Evolutionary conservation across 2,113 vertebrate genomes (phyloP).

Genomic region (Xenopus laevis): DNA sequence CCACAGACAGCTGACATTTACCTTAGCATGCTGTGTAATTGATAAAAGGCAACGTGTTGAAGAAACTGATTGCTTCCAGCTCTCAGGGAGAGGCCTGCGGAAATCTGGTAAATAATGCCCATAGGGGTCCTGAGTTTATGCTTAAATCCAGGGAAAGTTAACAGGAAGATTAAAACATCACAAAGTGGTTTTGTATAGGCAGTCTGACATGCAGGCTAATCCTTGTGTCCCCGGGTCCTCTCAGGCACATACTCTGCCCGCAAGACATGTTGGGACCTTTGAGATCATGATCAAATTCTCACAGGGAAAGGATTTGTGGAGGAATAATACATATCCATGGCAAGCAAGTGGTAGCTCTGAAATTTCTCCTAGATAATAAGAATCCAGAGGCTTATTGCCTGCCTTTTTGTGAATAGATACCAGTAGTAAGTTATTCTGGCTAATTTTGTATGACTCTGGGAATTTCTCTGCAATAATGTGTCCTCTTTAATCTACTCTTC

Average conservation of each 20-base stretch:
- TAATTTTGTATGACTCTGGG: background rate
- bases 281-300: constrained; percentile 26
- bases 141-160: constrained; percentile 59
- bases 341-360: background rate
- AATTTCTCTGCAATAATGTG: constrained; percentile 10
- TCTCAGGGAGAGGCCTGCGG: background rate
- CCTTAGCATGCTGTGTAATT: no score
- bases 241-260: constrained; percentile 32
- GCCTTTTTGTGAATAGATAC: constrained; percentile 5
- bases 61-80: background rate
- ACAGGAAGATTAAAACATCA: constrained; percentile 66
- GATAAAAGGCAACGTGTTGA: background rate
- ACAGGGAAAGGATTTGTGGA: constrained; percentile 37
- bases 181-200: constrained; percentile 60
- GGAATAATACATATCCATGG: background rate
- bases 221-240: constrained; percentile 58
- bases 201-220: constrained; percentile 65
- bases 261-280: constrained; percentile 36
- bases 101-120: constrained; percentile 31
- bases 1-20: no score
- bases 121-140: constrained; percentile 48
- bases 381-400: background rate
- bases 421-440: background rate
- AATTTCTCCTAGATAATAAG: background rate
- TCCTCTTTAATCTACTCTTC: constrained; percentile 23